A percentile compares a stretch with the other conserved stretches of the same genome.
Evolutionary conservation across 2,113 vertebrate genomes (phyloP).

Genomic region (Phylloscopus whistleri): DNA sequence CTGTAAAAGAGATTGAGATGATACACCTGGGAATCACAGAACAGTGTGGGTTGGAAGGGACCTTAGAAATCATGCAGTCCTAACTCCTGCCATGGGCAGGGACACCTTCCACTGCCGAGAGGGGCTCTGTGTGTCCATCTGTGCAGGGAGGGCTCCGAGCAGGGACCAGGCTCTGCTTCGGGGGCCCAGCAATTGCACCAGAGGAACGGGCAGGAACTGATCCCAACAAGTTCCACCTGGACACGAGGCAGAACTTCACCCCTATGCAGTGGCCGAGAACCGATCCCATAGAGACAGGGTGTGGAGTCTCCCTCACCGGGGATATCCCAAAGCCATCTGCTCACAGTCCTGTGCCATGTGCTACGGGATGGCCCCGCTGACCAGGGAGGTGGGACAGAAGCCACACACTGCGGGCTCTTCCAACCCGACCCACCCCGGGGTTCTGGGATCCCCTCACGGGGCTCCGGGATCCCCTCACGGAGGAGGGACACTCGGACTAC

Average conservation of each 20-base stretch:
- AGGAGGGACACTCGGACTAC: neutral
- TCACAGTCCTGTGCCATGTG: neutral
- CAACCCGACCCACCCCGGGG: accelerated
- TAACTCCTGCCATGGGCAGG: no score
- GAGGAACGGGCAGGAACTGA: neutral
- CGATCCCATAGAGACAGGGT: neutral
- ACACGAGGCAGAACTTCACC: neutral
- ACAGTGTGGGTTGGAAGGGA: no score
- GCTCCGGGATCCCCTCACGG: no score
- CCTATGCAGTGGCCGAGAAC: accelerated
- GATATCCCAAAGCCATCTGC: neutral
- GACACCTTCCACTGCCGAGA: no score
- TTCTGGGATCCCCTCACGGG: neutral
- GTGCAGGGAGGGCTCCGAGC: no score
- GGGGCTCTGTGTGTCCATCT: no score
- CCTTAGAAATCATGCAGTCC: no score
- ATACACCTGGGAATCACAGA: no score
- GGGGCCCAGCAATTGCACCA: neutral
- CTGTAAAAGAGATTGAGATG: no score
- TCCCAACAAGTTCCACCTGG: neutral
- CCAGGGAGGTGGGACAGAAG: no score
- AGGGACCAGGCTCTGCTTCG: no score
- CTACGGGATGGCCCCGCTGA: neutral
- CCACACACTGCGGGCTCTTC: accelerated
- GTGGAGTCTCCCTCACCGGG: neutral